phyloP scores from a whole-genome alignment of 2,888 invertebrate species.

The Sesia bembeciformis region DNA sequence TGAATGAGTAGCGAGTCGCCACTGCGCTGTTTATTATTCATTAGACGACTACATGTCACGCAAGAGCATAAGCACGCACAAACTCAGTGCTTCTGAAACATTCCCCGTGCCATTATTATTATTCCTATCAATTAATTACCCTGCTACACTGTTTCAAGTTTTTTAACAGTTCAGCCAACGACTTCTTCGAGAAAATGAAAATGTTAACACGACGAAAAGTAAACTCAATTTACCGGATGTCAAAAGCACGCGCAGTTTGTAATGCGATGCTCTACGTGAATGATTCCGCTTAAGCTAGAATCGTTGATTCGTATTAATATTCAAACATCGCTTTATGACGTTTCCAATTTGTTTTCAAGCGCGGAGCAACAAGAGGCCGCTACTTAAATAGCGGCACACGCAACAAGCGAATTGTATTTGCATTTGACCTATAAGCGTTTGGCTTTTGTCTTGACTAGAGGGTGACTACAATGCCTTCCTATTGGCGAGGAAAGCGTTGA shows the following conservation, averaged over 20 bases:
- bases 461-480: slow-evolving; percentile 13
- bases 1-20: slow-evolving; percentile 66
- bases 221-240: slow-evolving; percentile 31
- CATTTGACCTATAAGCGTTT: slow-evolving; percentile 59
- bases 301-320: slow-evolving; percentile 60
- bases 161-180: background rate
- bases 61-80: slow-evolving; percentile 61
- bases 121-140: slow-evolving; percentile 11
- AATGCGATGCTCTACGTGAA: slow-evolving; percentile 31
- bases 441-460: slow-evolving; percentile 25
- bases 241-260: slow-evolving; percentile 34
- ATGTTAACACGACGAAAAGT: slow-evolving; percentile 13
- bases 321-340: slow-evolving; percentile 55
- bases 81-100: slow-evolving; percentile 56
- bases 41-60: slow-evolving; percentile 67
- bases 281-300: slow-evolving; percentile 32
- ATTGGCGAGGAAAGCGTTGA: slow-evolving; percentile 9
- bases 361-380: slow-evolving; percentile 38
- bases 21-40: slow-evolving; percentile 68
- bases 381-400: slow-evolving; percentile 45
- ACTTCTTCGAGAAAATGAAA: background rate
- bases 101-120: slow-evolving; percentile 31
- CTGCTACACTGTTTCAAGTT: slow-evolving; percentile 1
- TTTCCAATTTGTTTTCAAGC: slow-evolving; percentile 54
- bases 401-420: slow-evolving; percentile 60